Base-by-base conservation (phyloP, 2,113 vertebrate species). In the Brachyistius frenatus region DNA sequence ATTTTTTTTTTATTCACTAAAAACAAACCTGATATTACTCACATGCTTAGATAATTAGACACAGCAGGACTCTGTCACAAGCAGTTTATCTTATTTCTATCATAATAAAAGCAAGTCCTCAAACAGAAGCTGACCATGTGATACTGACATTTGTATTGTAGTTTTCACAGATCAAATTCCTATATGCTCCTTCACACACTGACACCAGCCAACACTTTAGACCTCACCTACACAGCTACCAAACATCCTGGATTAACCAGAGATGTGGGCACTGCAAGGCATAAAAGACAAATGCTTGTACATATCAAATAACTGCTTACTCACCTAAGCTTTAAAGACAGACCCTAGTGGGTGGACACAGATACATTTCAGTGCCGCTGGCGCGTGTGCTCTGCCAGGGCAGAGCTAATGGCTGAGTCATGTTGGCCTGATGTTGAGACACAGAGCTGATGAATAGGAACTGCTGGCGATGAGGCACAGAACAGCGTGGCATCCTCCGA, bases 321-420 rank as follows among this genome's bases (percentile, higher is more conserved):
- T 83, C 89, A 83, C 41, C 57, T 58, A 35, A 64, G 66, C 75
- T 76, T 83, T 76, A 76, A 66, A 81, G 76, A 78, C 10, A 83
- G 72, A 56, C 52, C 65, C 23, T 23, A 36, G 80, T 85, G 82
- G 85, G 80, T 32, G 68, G 57, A 65, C 55, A 62, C 49, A 66
- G 81, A 87, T 85, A 47, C 58, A 78, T 80, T 86, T 87, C 83
- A 83, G 0, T 37, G 66, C 63, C 61, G 71, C 61, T 23, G 81
- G 74, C 33, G 52, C 31, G 39, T 63, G 50, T 6, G 60, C 55
- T 77, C 56, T 73, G 65, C 33, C 44, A 68, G 66, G 37, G 55
- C 71, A 64, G 44, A 3, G 3, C 57, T 60, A 50, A 58, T 31
- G 37, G 30, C 63, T 81, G 82, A 88, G 73, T 92, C 80, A 88